phyloP scores from a whole-genome alignment of 2,797 vertebrate species.

The Echeneis naucrates region DNA sequence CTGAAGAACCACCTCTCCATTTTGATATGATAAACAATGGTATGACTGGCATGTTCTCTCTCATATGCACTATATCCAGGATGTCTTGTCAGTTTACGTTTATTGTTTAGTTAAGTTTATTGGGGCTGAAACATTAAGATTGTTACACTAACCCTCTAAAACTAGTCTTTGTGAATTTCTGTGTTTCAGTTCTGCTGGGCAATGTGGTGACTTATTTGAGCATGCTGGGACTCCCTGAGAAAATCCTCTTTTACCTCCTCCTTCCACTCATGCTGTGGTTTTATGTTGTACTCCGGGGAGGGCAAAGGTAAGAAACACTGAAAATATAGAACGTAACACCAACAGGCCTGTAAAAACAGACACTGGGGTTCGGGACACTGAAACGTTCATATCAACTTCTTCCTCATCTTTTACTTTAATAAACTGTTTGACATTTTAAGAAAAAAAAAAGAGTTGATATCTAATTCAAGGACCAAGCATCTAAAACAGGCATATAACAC shows the following conservation, averaged over 20 bases:
- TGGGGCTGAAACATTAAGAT: neutral
- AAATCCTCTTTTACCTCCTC: conserved; percentile 63
- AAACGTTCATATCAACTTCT: neutral
- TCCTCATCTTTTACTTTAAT: neutral
- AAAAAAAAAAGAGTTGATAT: too few relatives aligned
- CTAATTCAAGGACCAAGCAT: neutral
- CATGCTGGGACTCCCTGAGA: conserved; percentile 53
- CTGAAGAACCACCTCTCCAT: conserved; percentile 13
- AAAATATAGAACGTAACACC: conserved; percentile 1
- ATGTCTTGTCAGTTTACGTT: neutral
- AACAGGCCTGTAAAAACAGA: neutral
- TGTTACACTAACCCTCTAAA: neutral
- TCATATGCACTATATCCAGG: neutral
- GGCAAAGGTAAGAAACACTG: conserved; percentile 61
- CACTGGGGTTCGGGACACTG: neutral
- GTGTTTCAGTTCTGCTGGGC: conserved; percentile 67
- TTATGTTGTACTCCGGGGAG: conserved; percentile 42
- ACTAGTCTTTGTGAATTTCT: conserved; percentile 4
- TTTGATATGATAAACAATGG: conserved; percentile 62
- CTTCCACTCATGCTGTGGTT: conserved; percentile 62
- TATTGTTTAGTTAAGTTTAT: too few relatives aligned
- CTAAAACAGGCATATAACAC: neutral
- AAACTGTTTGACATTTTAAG: neutral
- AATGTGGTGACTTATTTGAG: conserved; percentile 57
- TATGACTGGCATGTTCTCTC: conserved; percentile 16